These are phyloP conservation scores for Sycophaga agraensis DNA, from an alignment of 1,140 invertebrate species.

Conservation along the genomic window DNA sequence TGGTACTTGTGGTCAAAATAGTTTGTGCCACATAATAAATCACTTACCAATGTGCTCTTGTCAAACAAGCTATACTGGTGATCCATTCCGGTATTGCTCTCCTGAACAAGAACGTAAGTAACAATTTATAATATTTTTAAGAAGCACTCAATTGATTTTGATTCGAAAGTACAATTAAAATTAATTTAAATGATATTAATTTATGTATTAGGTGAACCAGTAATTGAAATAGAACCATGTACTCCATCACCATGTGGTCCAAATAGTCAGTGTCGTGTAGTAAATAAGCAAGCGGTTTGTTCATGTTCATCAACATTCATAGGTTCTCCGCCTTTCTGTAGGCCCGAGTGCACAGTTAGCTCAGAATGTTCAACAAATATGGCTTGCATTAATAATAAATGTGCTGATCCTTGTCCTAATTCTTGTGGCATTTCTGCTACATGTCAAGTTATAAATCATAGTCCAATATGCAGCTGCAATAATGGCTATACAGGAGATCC, in stretches of 20 bases:
- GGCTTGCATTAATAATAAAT: slow-evolving; percentile 78
- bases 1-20: slow-evolving; percentile 72
- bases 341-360: slow-evolving; percentile 77
- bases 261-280: slow-evolving; percentile 61
- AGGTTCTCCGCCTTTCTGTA: slow-evolving; percentile 73
- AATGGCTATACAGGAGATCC: slow-evolving; percentile 69
- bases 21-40: slow-evolving; percentile 72
- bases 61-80: slow-evolving; percentile 65
- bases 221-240: slow-evolving; percentile 51
- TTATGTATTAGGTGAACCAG: slow-evolving; percentile 15
- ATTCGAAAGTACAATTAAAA: not conserved
- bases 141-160: not conserved
- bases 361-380: slow-evolving; percentile 72
- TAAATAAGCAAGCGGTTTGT: slow-evolving; percentile 67
- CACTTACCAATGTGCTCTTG: slow-evolving; percentile 76
- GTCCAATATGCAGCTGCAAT: slow-evolving; percentile 67
- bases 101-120: slow-evolving; percentile 9
- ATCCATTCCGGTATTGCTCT: slow-evolving; percentile 63
- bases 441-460: slow-evolving; percentile 68
- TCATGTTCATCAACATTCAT: slow-evolving; percentile 73
- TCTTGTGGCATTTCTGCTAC: slow-evolving; percentile 76
- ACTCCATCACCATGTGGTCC: slow-evolving; percentile 61
- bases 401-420: slow-evolving; percentile 76
- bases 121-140: not conserved
- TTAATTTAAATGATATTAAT: not conserved